Evolutionary conservation across 2,797 vertebrate species (phyloP).

Genomic region (Pampus argenteus): DNA sequence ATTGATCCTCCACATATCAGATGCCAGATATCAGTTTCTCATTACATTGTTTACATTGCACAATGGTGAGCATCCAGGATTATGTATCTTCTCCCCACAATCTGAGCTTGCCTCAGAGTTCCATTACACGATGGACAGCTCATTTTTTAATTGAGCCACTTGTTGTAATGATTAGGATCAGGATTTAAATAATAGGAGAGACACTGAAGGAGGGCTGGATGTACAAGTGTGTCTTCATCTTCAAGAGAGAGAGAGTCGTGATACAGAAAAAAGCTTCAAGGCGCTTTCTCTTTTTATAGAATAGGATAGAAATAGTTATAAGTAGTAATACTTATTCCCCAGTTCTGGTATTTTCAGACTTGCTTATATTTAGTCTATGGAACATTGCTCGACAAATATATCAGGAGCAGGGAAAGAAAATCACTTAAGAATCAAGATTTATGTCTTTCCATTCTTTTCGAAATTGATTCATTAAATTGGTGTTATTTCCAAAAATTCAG

Average conservation of each 20-base stretch:
- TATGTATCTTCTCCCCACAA: neutral
- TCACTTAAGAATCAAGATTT: neutral
- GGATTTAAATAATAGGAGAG: neutral
- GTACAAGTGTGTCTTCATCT: neutral
- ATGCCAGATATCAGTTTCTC: neutral
- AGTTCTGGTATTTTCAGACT: neutral
- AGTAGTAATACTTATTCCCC: neutral
- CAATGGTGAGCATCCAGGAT: neutral
- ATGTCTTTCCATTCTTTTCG: too few species aligned
- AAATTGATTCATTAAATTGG: too few species aligned
- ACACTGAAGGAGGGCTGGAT: neutral
- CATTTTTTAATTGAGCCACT: neutral
- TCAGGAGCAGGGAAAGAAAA: neutral
- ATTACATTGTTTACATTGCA: neutral
- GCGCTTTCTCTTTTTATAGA: neutral
- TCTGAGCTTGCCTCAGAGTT: neutral
- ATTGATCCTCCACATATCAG: neutral
- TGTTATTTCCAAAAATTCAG: too few species aligned
- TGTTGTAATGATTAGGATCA: neutral
- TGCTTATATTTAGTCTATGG: neutral
- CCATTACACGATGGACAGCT: neutral
- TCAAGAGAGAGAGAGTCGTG: too few species aligned
- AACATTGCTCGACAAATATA: neutral
- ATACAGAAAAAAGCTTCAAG: neutral
- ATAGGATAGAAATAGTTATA: neutral